These are phyloP conservation scores for Drosophila imparisetae DNA, from an alignment of 2,888 invertebrate genomes.

Conservation along the genomic window DNA sequence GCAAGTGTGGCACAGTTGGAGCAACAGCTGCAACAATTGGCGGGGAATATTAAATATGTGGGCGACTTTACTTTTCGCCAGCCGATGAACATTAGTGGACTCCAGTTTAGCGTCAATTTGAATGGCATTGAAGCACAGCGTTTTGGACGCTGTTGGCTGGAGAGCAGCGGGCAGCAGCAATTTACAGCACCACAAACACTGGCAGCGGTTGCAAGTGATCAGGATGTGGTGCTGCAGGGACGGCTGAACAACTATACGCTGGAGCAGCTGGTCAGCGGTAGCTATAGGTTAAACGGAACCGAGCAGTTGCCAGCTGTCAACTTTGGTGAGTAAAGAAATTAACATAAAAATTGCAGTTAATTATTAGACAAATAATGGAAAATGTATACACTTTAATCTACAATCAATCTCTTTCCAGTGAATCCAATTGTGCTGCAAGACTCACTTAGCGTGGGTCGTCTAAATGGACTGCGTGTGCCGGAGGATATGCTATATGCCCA, in stretches of 20 bases:
- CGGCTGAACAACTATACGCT: constrained; percentile 85
- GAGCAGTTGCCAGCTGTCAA: constrained; percentile 85
- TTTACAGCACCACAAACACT: constrained; percentile 81
- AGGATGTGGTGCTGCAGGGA: constrained; percentile 72
- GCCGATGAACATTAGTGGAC: constrained; percentile 81
- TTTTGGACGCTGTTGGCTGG: constrained; percentile 84
- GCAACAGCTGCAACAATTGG: constrained; percentile 71
- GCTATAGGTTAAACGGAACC: constrained; percentile 85
- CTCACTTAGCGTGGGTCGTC: constrained; percentile 72
- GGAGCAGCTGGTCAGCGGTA: constrained; percentile 84
- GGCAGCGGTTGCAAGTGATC: constrained; percentile 50
- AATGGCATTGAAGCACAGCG: constrained; percentile 84
- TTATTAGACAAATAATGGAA: background rate
- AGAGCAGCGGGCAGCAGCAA: constrained; percentile 79
- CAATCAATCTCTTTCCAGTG: constrained; percentile 47
- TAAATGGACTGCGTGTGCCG: constrained; percentile 84
- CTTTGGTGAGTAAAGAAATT: constrained; percentile 82
- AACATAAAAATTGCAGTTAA: too few relatives aligned
- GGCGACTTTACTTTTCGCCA: constrained; percentile 78
- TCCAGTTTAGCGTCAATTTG: constrained; percentile 83
- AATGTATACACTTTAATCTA: background rate
- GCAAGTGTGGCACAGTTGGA: constrained; percentile 68
- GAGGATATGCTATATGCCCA: constrained; percentile 84
- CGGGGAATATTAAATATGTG: constrained; percentile 81
- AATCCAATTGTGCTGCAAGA: constrained; percentile 74